Evolutionary conservation across 2,797 vertebrate species (phyloP).

Genomic region (Hippoglossus hippoglossus): DNA sequence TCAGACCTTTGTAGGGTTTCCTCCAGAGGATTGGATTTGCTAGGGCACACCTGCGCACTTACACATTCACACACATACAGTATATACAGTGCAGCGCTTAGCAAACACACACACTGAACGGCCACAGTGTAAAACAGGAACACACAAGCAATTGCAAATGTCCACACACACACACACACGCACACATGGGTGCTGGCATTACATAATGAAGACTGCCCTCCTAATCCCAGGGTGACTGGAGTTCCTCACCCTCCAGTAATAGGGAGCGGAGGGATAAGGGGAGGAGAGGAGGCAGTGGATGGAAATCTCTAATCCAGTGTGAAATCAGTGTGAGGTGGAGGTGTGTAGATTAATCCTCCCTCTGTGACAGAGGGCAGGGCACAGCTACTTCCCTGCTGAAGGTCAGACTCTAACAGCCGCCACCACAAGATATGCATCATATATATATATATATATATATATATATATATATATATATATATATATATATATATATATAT

Average conservation of each 20-base stretch:
- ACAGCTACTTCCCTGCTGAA: constrained; percentile 41
- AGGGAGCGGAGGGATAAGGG: constrained; percentile 18
- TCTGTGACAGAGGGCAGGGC: constrained; percentile 25
- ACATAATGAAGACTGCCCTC: constrained; percentile 32
- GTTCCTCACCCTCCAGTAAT: constrained; percentile 23
- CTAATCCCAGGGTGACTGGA: constrained; percentile 37
- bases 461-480: no score
- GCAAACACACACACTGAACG: neutral
- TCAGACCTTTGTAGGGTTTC: constrained; percentile 57
- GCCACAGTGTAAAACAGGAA: constrained; percentile 1
- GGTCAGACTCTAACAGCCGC: constrained; percentile 54
- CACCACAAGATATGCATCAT: constrained; percentile 29
- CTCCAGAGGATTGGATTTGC: constrained; percentile 72
- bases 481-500: neutral
- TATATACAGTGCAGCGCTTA: neutral
- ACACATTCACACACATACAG: constrained; percentile 23
- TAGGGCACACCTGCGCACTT: constrained; percentile 78
- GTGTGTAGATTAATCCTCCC: constrained; percentile 58
- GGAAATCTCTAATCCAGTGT: constrained; percentile 60
- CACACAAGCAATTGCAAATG: neutral
- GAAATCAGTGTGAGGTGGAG: constrained; percentile 56
- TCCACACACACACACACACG: constrained; percentile 2
- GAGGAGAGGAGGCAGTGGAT: constrained; percentile 27
- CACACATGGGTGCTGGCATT: constrained; percentile 30
- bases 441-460: neutral